Evolutionary conservation across 2,797 vertebrate species (phyloP), one percentile per base, ranked within the genome.

Genomic region (Lerista edwardsae): DNA sequence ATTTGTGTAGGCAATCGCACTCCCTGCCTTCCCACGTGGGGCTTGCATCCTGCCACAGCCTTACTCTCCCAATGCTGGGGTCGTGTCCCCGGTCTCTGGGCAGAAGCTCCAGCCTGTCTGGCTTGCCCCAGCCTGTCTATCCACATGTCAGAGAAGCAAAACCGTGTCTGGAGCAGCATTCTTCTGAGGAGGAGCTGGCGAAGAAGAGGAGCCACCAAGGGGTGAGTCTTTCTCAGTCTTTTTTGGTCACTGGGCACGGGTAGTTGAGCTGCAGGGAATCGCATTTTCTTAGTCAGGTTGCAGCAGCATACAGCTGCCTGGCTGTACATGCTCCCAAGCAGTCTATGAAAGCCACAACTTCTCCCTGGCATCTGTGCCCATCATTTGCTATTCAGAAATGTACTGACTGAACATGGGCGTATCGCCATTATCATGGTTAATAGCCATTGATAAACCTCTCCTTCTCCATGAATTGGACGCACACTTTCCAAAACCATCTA

Each of bases 21-120:
- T 19, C 88, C 47, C 83, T 47, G 15, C 7, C 93, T 94, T 84
- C 90, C 89, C 36, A 89, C 88, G 2, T 59, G 47, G 80, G 91
- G 51, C 93, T 94, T 36, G 83, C 91, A 1, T 59, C 76, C 0
- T 67, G 79, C 62, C 84, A 72, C 23, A 81, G 78, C 10, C 59
- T 75, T 55, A 51, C 78, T 65, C 3, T 90, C 87, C 73, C 93
- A 93, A 84, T 19, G 47, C 47, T 67, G 62, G 47, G 80, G 82
- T 21, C 19, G 51, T 0, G 89, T 94, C 81, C 94, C 93, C 91
- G 87, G 7, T 73, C 92, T 25, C 57, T 82, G 25, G 41, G 55
- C 9, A 96, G 96, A 85, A 97, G 97, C 83, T 92, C 94, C 92
- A 98, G 97, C 92, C 96, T 96, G 68, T 95, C 92, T 90, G 96